These are phyloP conservation scores for Seladonia tumulorum DNA, from an alignment of 2,888 invertebrate genomes.

Conservation along the genomic window DNA sequence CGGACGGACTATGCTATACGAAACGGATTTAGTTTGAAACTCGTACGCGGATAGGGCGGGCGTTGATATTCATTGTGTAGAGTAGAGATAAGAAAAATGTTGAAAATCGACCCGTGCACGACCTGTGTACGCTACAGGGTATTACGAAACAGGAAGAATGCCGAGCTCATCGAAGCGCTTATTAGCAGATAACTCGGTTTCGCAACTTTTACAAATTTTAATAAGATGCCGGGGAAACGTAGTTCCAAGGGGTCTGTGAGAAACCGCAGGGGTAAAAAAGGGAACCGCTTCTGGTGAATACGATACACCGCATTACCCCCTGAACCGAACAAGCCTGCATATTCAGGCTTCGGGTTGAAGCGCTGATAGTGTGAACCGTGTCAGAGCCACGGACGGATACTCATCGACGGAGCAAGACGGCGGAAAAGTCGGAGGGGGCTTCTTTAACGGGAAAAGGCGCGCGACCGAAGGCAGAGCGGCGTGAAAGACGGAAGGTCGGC, in stretches of 20 bases:
- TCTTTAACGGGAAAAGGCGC: constrained; percentile 69
- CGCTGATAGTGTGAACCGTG: constrained; percentile 10
- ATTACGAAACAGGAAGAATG: no score
- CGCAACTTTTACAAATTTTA: background rate
- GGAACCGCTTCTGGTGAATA: background rate
- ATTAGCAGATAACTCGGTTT: background rate
- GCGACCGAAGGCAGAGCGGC: constrained; percentile 45
- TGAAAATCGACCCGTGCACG: no score
- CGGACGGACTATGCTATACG: no score
- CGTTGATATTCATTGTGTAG: no score
- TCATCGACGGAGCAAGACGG: constrained; percentile 38
- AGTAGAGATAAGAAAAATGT: no score
- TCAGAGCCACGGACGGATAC: constrained; percentile 26
- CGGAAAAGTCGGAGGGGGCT: constrained; percentile 30
- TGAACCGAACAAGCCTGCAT: background rate
- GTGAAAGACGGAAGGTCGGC: constrained; percentile 39
- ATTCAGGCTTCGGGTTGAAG: background rate
- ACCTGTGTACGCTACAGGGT: no score
- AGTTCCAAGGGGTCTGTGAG: background rate
- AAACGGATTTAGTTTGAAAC: no score
- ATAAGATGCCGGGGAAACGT: background rate
- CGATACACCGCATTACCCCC: background rate
- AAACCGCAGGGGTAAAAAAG: background rate
- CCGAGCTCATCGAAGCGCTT: no score
- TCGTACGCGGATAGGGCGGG: no score